Base-by-base conservation (phyloP, 1,140 invertebrate genomes). In the Vanessa tameamea region DNA sequence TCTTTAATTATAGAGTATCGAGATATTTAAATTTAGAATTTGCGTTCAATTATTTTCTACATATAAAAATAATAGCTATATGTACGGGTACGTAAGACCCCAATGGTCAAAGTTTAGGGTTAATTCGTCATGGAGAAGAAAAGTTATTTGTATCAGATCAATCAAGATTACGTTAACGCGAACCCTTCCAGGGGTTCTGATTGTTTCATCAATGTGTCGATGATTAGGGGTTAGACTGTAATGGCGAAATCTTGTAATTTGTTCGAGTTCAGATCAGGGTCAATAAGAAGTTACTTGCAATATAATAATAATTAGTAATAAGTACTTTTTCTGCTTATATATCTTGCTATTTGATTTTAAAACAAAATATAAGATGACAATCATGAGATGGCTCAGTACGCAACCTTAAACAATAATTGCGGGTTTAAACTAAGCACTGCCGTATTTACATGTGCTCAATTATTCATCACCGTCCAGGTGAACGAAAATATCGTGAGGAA, bases 71-170 rank as follows among this genome's bases (percentile, higher is more conserved):
- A 4, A 14, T 15, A 51, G 48, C n/a, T 15, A 15, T 14, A n/a
- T 51, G 37, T 51, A 51, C 13, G 5, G n/a, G n/a, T 51, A 51
- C 48, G 13, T 51, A 5, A 51, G n/a, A 31, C 65, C 72, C 67
- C 67, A 69, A 65, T 31, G 51, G 23, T 47, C 61, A 48, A 64
- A 73, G 67, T 63, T 61, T 68, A 78, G 84, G 79, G 81, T 79
- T 73, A 78, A 77, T 88, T 78, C 81, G 85, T 81, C 84, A 81
- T 82, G 79, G 77, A 73, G 78, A 67, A 71, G 81, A 43, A 43
- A 43, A 80, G 80, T 87, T 89, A 88, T 90, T 92, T 89, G 87
- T 87, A 84, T 78, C 79, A 81, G 85, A 90, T 92, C 88, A 89
- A 90, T 92, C 90, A 90, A 90, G 87, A 91, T 89, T 88, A 90